These are phyloP conservation scores for Heliconius nattereri DNA, from an alignment of 1,140 invertebrate genomes.

Conservation along the genomic window DNA sequence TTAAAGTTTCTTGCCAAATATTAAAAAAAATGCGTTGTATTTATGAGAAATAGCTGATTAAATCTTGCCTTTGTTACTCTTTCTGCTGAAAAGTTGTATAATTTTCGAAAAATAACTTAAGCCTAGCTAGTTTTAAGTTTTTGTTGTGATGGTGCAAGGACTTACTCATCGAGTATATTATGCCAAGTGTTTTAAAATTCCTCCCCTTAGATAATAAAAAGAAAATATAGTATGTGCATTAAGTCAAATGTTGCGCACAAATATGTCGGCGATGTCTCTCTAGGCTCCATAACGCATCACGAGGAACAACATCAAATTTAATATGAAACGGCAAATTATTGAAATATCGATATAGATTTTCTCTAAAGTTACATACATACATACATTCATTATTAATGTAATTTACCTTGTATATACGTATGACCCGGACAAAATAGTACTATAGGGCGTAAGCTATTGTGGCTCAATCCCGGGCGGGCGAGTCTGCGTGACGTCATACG, in stretches of 20 bases:
- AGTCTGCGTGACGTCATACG: slow-evolving; percentile 72
- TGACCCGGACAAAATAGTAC: slow-evolving; percentile 61
- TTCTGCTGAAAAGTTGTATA: slow-evolving; percentile 10
- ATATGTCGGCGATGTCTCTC: slow-evolving; percentile 55
- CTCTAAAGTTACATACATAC: slow-evolving; percentile 64
- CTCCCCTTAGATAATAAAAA: slow-evolving; percentile 15
- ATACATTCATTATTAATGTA: slow-evolving; percentile 56
- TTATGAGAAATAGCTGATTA: slow-evolving; percentile 16
- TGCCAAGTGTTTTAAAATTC: slow-evolving; percentile 22
- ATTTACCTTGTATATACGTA: slow-evolving; percentile 79
- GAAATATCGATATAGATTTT: slow-evolving; percentile 67
- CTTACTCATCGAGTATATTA: slow-evolving; percentile 20
- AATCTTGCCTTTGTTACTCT: slow-evolving; percentile 24
- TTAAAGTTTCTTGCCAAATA: slow-evolving; percentile 39
- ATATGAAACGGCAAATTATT: slow-evolving; percentile 61
- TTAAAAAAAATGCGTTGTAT: slow-evolving; percentile 25
- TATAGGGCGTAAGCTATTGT: slow-evolving; percentile 54
- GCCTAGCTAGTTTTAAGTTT: slow-evolving; percentile 31
- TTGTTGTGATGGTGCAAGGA: slow-evolving; percentile 33
- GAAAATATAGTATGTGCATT: slow-evolving; percentile 30
- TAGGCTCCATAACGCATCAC: slow-evolving; percentile 67
- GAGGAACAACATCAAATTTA: slow-evolving; percentile 52
- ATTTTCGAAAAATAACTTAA: slow-evolving; percentile 14
- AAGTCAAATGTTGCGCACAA: slow-evolving; percentile 62
- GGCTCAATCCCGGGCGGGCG: slow-evolving; percentile 48